Conservation (phyloP, 2,888 invertebrate species). For the Pterobdella sp. region DNA sequence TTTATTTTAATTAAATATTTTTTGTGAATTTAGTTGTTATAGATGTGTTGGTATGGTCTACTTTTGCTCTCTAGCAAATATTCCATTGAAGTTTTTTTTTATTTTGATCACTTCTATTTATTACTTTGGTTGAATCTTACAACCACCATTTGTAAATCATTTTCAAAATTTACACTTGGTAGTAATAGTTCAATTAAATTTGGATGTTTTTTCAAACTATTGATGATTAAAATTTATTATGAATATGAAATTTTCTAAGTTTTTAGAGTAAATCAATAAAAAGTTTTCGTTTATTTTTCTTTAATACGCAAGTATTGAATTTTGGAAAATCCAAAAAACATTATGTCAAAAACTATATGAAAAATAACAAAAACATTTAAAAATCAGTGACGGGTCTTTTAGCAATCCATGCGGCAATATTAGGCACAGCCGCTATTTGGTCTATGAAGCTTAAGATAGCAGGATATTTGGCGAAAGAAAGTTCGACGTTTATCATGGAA, state of each 20-base stretch:
- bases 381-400: conserved; percentile 36
- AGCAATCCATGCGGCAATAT: conserved; percentile 37
- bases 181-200: no score
- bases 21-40: no score
- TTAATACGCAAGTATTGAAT: background rate
- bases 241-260: background rate
- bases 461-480: conserved; percentile 34
- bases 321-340: background rate
- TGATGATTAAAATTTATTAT: no score
- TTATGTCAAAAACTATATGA: background rate
- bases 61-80: no score
- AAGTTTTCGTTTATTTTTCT: background rate
- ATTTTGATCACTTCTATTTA: no score
- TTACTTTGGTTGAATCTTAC: no score
- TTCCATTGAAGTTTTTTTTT: no score
- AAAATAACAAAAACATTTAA: conserved; percentile 13
- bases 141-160: no score
- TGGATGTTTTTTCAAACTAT: no score
- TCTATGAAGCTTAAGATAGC: conserved; percentile 34
- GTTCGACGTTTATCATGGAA: conserved; percentile 26
- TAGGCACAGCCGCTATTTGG: conserved; percentile 32
- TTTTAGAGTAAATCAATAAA: background rate
- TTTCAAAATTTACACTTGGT: no score
- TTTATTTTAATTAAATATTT: no score
- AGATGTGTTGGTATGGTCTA: no score